Percentiles rank a stretch among this genome's conserved stretches.
phyloP scores from a whole-genome alignment of 2,888 invertebrate genomes.

The Teleiodes luculella region DNA sequence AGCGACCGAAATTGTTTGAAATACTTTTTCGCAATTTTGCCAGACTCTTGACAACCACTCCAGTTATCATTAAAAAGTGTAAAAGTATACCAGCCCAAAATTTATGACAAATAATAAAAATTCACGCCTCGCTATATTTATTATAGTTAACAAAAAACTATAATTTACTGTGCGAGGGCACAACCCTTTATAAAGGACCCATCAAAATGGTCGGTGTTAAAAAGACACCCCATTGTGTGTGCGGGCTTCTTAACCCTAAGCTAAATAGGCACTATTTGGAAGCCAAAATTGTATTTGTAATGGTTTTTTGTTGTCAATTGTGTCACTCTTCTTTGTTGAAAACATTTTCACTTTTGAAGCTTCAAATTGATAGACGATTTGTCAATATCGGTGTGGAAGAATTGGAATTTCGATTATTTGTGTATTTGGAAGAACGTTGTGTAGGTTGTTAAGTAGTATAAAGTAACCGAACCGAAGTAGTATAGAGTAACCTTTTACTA shows the following conservation, averaged over 20 bases:
- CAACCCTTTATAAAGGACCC: slow-evolving; percentile 62
- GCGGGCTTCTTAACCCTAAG: slow-evolving; percentile 72
- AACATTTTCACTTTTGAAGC: slow-evolving; percentile 29
- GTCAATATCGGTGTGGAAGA: slow-evolving; percentile 11
- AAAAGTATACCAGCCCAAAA: neutral
- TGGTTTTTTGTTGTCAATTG: slow-evolving; percentile 55
- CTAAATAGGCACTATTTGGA: slow-evolving; percentile 64
- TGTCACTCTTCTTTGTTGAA: slow-evolving; percentile 33
- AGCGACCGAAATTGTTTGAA: too few species aligned
- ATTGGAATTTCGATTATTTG: too few species aligned
- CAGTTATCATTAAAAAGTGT: too few species aligned
- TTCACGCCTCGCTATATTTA: slow-evolving; percentile 13
- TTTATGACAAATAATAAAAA: slow-evolving; percentile 9
- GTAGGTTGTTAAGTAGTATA: too few species aligned
- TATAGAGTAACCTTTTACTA: too few species aligned
- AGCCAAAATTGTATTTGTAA: slow-evolving; percentile 66
- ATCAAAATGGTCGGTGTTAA: slow-evolving; percentile 69
- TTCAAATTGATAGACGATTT: slow-evolving; percentile 16
- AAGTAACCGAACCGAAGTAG: too few species aligned
- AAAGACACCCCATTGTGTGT: slow-evolving; percentile 69
- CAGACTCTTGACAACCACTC: too few species aligned
- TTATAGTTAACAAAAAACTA: slow-evolving; percentile 21
- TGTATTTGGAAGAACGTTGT: too few species aligned
- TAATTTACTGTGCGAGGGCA: slow-evolving; percentile 30
- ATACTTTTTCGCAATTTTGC: too few species aligned